Evolutionary conservation across 2,113 vertebrate species (phyloP).

Genomic region (Ranitomeya imitator): DNA sequence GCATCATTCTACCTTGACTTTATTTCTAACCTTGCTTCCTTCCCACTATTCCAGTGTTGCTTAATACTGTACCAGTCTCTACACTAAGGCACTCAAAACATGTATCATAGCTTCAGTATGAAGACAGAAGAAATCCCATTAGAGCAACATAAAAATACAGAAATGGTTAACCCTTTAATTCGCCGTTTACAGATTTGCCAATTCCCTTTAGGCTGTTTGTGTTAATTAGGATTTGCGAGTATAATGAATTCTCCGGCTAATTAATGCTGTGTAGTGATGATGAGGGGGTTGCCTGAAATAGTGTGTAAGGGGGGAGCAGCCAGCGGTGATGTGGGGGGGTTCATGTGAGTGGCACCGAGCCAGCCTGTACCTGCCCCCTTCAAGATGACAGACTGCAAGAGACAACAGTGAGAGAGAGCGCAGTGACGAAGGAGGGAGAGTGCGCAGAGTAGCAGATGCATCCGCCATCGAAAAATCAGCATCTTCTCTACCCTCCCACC

Average conservation of each 20-base stretch:
- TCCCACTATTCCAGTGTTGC: background rate
- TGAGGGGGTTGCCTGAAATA: slow-evolving; percentile 52
- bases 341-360: slow-evolving; percentile 57
- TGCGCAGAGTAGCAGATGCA: slow-evolving; percentile 57
- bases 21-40: background rate
- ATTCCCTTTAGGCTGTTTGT: slow-evolving; percentile 58
- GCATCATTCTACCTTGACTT: slow-evolving; percentile 35
- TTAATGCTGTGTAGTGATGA: slow-evolving; percentile 57
- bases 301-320: slow-evolving; percentile 48
- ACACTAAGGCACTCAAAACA: slow-evolving; percentile 51
- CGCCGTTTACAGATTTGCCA: slow-evolving; percentile 24
- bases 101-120: slow-evolving; percentile 16
- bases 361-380: slow-evolving; percentile 55
- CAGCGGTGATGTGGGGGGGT: slow-evolving; percentile 45
- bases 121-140: slow-evolving; percentile 2
- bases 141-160: slow-evolving; percentile 28
- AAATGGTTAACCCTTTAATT: slow-evolving; percentile 44
- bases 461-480: slow-evolving; percentile 57
- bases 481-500: slow-evolving; percentile 54
- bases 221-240: slow-evolving; percentile 58
- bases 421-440: slow-evolving; percentile 56
- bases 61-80: slow-evolving; percentile 15
- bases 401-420: slow-evolving; percentile 56
- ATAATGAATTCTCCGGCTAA: slow-evolving; percentile 58
- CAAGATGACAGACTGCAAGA: slow-evolving; percentile 58